Conservation (phyloP, 1,140 invertebrate genomes). For the Drosophila navojoa region DNA sequence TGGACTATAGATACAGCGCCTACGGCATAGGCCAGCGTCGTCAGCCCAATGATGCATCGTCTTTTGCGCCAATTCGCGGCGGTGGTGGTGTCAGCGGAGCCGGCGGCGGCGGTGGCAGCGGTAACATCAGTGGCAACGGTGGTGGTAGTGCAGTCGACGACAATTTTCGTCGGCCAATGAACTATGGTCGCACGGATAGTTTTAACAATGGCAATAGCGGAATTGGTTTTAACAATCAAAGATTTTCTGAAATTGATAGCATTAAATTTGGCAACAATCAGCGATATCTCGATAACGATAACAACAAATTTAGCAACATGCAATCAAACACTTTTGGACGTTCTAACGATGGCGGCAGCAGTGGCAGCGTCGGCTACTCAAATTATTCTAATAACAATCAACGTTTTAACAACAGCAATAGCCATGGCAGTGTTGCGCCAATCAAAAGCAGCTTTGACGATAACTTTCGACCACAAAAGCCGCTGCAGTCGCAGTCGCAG, state of each 20-base stretch:
- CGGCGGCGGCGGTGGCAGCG: neutral
- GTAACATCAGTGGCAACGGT: neutral
- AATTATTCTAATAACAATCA: conserved; percentile 35
- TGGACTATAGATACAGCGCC: conserved; percentile 58
- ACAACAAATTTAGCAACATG: conserved; percentile 30
- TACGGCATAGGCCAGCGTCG: conserved; percentile 65
- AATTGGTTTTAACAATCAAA: neutral
- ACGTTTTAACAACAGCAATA: conserved; percentile 26
- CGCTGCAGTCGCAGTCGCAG: conserved; percentile 4
- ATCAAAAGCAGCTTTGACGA: conserved; percentile 35
- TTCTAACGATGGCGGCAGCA: neutral
- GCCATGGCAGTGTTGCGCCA: conserved; percentile 1
- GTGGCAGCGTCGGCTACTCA: neutral
- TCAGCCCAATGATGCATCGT: conserved; percentile 35
- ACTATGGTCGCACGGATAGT: conserved; percentile 29
- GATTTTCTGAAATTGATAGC: conserved; percentile 1
- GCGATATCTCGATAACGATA: conserved; percentile 23
- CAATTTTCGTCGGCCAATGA: conserved; percentile 42
- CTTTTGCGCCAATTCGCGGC: conserved; percentile 46
- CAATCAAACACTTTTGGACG: conserved; percentile 35
- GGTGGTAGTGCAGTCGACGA: conserved; percentile 17
- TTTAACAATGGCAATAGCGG: conserved; percentile 20
- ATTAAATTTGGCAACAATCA: conserved; percentile 12
- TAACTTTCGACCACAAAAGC: conserved; percentile 11
- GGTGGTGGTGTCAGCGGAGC: conserved; percentile 5